Percentiles rank a stretch among this genome's conserved stretches.
phyloP scores from a whole-genome alignment of 2,113 vertebrate genomes.

The Chloropsis cyanopogon region DNA sequence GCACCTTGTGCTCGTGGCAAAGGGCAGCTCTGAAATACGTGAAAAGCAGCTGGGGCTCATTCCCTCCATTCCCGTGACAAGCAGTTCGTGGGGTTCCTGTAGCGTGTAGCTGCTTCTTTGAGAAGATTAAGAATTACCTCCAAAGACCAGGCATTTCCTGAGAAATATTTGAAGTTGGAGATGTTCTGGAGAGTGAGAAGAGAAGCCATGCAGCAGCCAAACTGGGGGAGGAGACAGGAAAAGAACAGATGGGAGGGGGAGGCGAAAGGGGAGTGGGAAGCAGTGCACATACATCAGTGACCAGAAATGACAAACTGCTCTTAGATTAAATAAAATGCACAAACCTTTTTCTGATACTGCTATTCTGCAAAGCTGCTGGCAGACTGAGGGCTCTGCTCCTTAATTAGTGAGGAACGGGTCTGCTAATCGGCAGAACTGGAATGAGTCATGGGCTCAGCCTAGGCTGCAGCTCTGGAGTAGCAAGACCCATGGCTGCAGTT shows the following conservation, averaged over 20 bases:
- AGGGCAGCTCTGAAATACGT: not conserved
- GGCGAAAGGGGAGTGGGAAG: not conserved
- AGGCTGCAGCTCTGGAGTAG: not conserved
- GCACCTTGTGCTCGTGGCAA: not conserved
- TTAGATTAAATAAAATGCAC: conserved; percentile 5
- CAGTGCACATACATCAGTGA: conserved; percentile 8
- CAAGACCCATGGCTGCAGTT: not conserved
- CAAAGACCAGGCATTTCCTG: not conserved
- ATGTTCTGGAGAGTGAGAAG: not conserved
- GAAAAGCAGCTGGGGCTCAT: not conserved
- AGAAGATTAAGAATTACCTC: not conserved
- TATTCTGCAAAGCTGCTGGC: conserved; percentile 11
- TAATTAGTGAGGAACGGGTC: conserved; percentile 19
- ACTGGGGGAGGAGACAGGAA: conserved; percentile 12
- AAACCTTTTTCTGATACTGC: not conserved
- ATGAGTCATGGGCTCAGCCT: conserved; percentile 2
- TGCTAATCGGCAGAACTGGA: not conserved
- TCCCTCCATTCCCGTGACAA: not conserved
- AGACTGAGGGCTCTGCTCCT: not conserved
- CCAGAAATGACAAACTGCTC: conserved; percentile 27
- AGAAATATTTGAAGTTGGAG: not conserved
- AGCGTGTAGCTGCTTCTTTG: not conserved
- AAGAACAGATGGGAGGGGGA: conserved; percentile 51
- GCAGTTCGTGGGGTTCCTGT: not conserved
- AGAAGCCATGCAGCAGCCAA: not conserved